phyloP scores from a whole-genome alignment of 2,797 vertebrate species.

The Phalanger gymnotis region DNA sequence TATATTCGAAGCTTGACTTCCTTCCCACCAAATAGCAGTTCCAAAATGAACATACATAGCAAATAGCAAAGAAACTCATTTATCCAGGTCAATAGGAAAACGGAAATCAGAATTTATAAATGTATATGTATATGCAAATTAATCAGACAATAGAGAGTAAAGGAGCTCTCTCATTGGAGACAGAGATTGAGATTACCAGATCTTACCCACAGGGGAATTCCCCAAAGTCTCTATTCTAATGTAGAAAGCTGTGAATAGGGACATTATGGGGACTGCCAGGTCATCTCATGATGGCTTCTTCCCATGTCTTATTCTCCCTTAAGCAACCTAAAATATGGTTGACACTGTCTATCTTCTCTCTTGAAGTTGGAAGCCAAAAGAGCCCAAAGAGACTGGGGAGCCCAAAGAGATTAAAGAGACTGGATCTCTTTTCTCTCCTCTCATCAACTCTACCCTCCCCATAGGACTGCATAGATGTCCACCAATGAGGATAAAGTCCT shows the following conservation, averaged over 20 bases:
- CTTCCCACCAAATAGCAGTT: not conserved
- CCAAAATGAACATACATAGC: not conserved
- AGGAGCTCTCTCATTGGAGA: not conserved
- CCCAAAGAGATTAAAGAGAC: not conserved
- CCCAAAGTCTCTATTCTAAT: not conserved
- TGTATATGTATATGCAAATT: not conserved
- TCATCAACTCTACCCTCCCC: not conserved
- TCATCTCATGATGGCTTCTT: not conserved
- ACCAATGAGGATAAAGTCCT: not conserved
- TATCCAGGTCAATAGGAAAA: not conserved
- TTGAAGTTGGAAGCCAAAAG: not conserved
- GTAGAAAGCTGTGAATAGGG: not conserved
- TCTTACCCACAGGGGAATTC: not conserved
- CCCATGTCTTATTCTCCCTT: not conserved
- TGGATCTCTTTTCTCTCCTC: not conserved
- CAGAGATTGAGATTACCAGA: not conserved
- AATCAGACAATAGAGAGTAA: not conserved
- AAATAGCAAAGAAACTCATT: not conserved
- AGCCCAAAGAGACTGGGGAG: not conserved
- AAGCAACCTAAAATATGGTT: not conserved
- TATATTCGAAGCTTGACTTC: not conserved
- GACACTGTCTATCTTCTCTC: not conserved
- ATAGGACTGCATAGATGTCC: not conserved
- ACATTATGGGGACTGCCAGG: not conserved
- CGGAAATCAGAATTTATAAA: not conserved